A percentile compares a stretch with the other conserved stretches of the same genome.
Evolutionary conservation across 2,888 invertebrate genomes (phyloP).

Genomic region (Aleiodes alternator): DNA sequence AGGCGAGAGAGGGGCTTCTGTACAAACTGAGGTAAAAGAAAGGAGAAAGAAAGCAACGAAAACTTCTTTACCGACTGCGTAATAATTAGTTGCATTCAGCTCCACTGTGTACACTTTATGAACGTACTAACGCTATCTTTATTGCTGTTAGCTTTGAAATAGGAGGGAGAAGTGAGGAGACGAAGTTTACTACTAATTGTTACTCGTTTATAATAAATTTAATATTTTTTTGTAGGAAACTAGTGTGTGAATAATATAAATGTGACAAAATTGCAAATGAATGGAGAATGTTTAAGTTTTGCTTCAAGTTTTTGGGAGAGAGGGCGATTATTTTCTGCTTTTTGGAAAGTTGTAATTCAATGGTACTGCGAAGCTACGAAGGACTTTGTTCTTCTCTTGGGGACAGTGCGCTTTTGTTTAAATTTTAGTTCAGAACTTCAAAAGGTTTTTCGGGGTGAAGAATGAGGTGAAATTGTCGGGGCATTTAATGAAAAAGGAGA

Average conservation of each 20-base stretch:
- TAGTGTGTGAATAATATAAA: not conserved
- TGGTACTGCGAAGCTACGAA: no score
- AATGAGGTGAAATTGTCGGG: not conserved
- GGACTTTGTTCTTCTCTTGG: no score
- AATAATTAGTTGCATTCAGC: slow-evolving; percentile 36
- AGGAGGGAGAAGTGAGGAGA: no score
- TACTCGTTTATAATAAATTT: slow-evolving; percentile 16
- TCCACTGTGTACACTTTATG: slow-evolving; percentile 27
- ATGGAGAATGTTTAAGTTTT: not conserved
- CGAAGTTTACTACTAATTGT: slow-evolving; percentile 46
- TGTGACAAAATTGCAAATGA: slow-evolving; percentile 18
- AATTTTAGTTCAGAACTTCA: not conserved
- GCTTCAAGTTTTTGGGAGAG: slow-evolving; percentile 1
- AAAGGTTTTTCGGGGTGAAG: slow-evolving; percentile 37
- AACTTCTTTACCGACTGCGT: slow-evolving; percentile 23
- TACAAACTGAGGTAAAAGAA: not conserved
- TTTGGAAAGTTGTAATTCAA: no score
- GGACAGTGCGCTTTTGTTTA: no score
- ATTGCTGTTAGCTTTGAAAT: slow-evolving; percentile 21
- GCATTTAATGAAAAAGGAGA: slow-evolving; percentile 13
- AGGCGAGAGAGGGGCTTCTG: not conserved
- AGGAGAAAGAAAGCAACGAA: not conserved
- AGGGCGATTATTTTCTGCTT: no score
- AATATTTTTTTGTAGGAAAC: slow-evolving; percentile 19
- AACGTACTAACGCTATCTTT: slow-evolving; percentile 33